Evolutionary conservation across 2,888 invertebrate species (phyloP), one percentile per base, ranked within the genome.

Genomic region (Drosophila formosana): DNA sequence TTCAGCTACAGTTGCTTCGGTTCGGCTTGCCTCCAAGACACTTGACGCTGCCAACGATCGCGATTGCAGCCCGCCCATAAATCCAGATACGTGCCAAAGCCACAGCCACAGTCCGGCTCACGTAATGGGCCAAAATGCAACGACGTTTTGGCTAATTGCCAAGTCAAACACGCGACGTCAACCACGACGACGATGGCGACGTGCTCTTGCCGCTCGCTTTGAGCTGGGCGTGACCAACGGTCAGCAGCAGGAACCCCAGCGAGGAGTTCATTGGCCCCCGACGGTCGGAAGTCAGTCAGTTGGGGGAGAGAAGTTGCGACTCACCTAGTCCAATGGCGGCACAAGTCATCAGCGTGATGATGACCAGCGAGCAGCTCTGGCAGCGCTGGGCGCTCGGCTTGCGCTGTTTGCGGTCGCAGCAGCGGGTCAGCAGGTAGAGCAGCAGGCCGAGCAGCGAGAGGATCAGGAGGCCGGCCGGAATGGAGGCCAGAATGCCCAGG

Each of bases 391-490:
- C 90, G 67, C 91, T 91, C 62, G 91, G 89, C 69, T 93, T 97
- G 61, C 97, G 95, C 84, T 97, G 97, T 93, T 97, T 97, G 89
- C 97, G 95, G 94, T 98, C 98, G 94, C 98, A 98, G 94, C 98
- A 98, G 93, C 98, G 95, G 89, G 98, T 97, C 91, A 98, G 95
- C 91, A 98, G 95, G 94, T 98, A 98, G 89, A 98, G 95, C 86
- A 98, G 95, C 88, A 98, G 95, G 60, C 98, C 95, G 76, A 98
- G 94, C 86, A 98, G 94, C 13, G 98, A 97, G 72, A 98, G 93
- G 88, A 98, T 97, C 90, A 98, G 94, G 95, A 98, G 96, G 58
- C 97, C 96, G 75, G 98, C 97, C 32, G 98, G 98, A 81, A 98
- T 95, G 56, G 98, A 97, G 72, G 96, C 98, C 83, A 98, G 94